These are phyloP conservation scores for Acanthosepion esculentum DNA, from an alignment of 2,888 invertebrate species.

Conservation along the genomic window DNA sequence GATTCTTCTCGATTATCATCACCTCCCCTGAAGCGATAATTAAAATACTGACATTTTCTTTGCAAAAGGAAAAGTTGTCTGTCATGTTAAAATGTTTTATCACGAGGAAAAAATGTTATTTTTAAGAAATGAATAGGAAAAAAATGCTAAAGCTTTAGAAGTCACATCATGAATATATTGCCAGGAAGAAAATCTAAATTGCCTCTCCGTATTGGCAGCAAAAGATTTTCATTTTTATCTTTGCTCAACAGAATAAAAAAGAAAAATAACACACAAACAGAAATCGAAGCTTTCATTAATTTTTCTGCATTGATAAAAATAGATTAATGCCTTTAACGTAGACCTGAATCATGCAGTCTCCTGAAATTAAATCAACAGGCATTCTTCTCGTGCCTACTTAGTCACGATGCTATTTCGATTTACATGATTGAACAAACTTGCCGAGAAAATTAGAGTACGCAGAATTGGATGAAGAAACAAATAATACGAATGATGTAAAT, in stretches of 20 bases:
- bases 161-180: background rate
- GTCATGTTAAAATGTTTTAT: background rate
- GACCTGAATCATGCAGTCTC: background rate
- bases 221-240: background rate
- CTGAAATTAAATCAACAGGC: slow-evolving; percentile 3
- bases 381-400: background rate
- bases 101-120: background rate
- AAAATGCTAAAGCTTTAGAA: background rate
- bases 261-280: background rate
- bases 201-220: background rate
- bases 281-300: background rate
- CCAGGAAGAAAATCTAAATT: background rate
- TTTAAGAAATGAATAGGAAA: background rate
- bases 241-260: background rate
- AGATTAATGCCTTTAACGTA: background rate
- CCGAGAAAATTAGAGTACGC: background rate
- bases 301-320: background rate
- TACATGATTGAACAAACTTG: background rate
- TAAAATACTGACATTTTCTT: background rate
- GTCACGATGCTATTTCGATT: background rate
- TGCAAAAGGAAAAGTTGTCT: background rate
- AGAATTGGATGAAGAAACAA: background rate
- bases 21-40: too few relatives aligned
- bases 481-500: background rate
- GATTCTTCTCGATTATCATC: too few relatives aligned